Evolutionary conservation across 1,140 invertebrate species (phyloP), one percentile per base, ranked within the genome.

Genomic region (Drosophila bifasciata): DNA sequence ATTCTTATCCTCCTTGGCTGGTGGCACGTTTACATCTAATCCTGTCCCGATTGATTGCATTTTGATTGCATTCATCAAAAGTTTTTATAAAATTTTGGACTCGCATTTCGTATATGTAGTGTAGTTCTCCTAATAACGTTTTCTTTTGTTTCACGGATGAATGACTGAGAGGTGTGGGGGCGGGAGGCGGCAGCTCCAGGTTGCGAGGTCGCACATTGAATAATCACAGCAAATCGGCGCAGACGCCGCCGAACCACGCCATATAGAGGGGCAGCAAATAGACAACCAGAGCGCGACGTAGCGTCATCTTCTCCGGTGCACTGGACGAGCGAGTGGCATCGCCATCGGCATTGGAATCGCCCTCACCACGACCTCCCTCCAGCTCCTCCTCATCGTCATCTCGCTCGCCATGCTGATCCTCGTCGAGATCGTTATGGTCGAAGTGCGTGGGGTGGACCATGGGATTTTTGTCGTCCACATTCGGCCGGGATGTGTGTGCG

Each of bases 231-330:
- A 96, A 94, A 90, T 96, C 96, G 69, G 94, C 94, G 81, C 96
- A 94, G 79, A 96, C 94, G 66, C 80, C 80, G 55, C 96, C 96
- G 91, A 97, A 95, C 96, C 96, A 97, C 75, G 95, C 95, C 84
- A 96, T 94, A 66, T 96, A 95, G 36, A 97, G 94, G 5, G 96
- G 96, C 81, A 97, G 92, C 40, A 96, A 92, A 91, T 96, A 97
- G 45, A 95, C 94, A 57, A 95, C 93, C 4, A 97, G 84, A 5
- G 96, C 95, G 58, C 93, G 93, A 19, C 79, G 80, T 1, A 96
- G 84, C 1, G 94, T 93, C 92, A 94, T 93, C 88, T 92, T 85
- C 44, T 90, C 79, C 13, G 81, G 76, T 25, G 76, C 79, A 32
- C 49, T 64, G 28, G 79, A 79, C 23, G 74, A 64, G 6, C 71